Conservation (phyloP, 2,113 vertebrate genomes). For the Mixornis gularis region DNA sequence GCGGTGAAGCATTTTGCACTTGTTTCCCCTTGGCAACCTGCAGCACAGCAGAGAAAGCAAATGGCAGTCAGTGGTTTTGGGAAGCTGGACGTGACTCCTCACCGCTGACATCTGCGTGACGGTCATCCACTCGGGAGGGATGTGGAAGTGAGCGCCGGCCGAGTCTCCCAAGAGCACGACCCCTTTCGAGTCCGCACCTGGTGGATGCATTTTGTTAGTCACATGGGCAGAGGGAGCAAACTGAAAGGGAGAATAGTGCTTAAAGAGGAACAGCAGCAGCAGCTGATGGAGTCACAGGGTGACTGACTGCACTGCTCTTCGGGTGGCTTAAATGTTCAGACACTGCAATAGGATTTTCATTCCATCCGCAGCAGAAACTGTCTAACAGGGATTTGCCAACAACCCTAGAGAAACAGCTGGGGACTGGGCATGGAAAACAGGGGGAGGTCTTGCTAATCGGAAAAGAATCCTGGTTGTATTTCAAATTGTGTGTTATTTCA, state of each 20-base stretch:
- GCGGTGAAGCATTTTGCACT: neutral
- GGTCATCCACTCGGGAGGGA: slow-evolving; percentile 74
- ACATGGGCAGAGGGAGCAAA: neutral
- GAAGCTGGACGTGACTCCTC: neutral
- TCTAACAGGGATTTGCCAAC: neutral
- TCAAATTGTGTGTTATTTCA: neutral
- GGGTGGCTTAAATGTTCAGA: neutral
- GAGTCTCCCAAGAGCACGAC: slow-evolving; percentile 76
- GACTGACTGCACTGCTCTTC: neutral
- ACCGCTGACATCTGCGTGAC: slow-evolving; percentile 70
- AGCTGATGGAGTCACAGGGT: neutral
- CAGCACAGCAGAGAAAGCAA: neutral
- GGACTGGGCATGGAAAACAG: neutral
- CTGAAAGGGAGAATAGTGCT: neutral
- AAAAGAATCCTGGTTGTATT: neutral
- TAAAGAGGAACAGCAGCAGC: neutral
- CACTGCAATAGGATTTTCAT: neutral
- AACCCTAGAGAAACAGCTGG: neutral
- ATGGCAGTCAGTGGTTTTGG: neutral
- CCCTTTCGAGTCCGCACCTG: slow-evolving; percentile 70
- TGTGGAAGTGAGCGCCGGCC: slow-evolving; percentile 74
- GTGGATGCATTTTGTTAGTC: neutral
- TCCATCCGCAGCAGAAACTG: neutral
- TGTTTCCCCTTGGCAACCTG: neutral
- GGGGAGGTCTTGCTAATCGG: neutral